phyloP scores from a whole-genome alignment of 2,888 invertebrate species.

The Synanthedon andrenaeformis region DNA sequence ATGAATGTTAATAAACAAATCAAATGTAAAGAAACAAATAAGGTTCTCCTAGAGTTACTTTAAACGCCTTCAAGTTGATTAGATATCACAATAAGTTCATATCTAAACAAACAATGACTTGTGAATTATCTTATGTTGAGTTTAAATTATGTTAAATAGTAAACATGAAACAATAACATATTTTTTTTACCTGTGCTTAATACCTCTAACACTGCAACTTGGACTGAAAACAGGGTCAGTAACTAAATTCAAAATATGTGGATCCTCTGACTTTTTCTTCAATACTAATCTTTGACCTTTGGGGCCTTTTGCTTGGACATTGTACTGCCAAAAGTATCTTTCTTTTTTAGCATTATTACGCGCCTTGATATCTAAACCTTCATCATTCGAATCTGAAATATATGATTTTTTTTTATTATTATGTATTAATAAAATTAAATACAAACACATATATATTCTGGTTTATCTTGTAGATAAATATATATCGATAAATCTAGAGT shows the following conservation, averaged over 20 bases:
- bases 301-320: conserved; percentile 97
- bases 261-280: conserved; percentile 89
- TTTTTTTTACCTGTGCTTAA: conserved; percentile 81
- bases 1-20: no score
- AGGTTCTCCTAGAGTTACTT: no score
- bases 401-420: conserved; percentile 4
- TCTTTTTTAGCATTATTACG: conserved; percentile 76
- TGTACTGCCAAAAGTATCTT: conserved; percentile 97
- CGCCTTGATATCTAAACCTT: conserved; percentile 62
- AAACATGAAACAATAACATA: no score
- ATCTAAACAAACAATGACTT: no score
- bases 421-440: conserved; percentile 4
- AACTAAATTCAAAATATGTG: conserved; percentile 89
- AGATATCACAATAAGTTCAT: no score
- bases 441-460: not conserved
- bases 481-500: conserved; percentile 1
- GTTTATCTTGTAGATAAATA: not conserved
- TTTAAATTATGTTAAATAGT: conserved; percentile 4
- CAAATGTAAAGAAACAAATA: no score
- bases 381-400: conserved; percentile 74
- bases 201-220: conserved; percentile 88
- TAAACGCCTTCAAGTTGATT: no score
- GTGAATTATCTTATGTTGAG: not conserved
- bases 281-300: conserved; percentile 91
- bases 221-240: conserved; percentile 98